A percentile compares a stretch with the other conserved stretches of the same genome.
Evolutionary conservation across 2,797 vertebrate genomes (phyloP).

Genomic region (Parambassis ranga): DNA sequence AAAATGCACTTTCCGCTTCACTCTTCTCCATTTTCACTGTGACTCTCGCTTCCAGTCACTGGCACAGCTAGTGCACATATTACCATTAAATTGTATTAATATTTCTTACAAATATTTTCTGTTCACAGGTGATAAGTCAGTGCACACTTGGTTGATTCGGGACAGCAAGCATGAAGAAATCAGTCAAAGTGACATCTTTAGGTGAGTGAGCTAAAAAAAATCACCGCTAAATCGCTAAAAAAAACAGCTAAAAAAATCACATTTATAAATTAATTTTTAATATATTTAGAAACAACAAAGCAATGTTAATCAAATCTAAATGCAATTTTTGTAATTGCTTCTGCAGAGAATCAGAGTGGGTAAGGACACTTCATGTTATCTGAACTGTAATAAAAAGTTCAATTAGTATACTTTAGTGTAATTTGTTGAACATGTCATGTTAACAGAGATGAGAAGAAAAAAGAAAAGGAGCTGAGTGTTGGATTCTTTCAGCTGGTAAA

Average conservation of each 20-base stretch:
- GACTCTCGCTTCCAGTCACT: too few relatives aligned
- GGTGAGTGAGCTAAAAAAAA: constrained; percentile 38
- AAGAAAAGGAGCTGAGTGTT: constrained; percentile 58
- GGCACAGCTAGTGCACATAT: too few relatives aligned
- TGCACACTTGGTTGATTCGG: not conserved
- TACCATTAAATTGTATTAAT: not conserved
- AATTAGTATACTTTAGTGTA: too few relatives aligned
- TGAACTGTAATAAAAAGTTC: too few relatives aligned
- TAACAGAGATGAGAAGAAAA: constrained; percentile 63
- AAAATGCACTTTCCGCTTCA: too few relatives aligned
- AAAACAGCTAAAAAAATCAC: not conserved
- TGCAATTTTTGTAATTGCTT: constrained; percentile 3
- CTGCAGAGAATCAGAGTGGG: constrained; percentile 34
- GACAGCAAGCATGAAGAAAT: constrained; percentile 53
- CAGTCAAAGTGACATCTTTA: not conserved
- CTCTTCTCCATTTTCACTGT: too few relatives aligned
- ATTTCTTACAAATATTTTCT: not conserved
- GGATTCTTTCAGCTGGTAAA: constrained; percentile 83
- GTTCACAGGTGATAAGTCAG: not conserved
- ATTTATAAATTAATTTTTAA: not conserved
- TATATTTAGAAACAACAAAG: not conserved
- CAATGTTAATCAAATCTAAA: not conserved
- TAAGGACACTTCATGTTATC: too few relatives aligned
- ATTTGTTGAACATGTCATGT: too few relatives aligned
- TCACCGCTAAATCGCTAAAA: not conserved